These are phyloP conservation scores for Leptodactylus fuscus DNA, from an alignment of 2,113 vertebrate genomes.

Conservation along the genomic window DNA sequence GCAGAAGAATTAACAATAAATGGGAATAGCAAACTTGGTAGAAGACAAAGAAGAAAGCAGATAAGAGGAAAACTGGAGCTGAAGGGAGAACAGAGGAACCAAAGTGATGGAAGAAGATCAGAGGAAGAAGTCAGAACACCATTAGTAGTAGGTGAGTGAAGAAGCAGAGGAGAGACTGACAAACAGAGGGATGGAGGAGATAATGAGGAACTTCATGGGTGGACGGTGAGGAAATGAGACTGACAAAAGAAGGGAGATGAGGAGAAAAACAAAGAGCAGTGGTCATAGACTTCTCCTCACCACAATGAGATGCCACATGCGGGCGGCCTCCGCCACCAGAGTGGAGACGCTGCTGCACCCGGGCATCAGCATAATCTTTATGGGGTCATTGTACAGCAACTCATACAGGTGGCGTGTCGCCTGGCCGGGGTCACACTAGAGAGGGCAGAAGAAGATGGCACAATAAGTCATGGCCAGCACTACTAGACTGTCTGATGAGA, in stretches of 20 bases:
- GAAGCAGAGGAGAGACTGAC: background rate
- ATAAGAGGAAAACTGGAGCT: background rate
- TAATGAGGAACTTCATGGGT: background rate
- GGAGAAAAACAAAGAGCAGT: background rate
- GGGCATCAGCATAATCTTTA: conserved; percentile 95
- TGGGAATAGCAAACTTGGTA: background rate
- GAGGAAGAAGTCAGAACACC: background rate
- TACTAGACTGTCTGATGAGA: background rate
- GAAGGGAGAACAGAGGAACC: background rate
- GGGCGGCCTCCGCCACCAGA: conserved; percentile 89
- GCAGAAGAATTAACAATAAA: background rate
- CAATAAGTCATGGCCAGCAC: background rate
- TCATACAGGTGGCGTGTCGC: conserved; percentile 94
- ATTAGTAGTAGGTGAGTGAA: background rate
- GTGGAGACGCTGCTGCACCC: conserved; percentile 95
- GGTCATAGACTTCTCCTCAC: conserved; percentile 68
- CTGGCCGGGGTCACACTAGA: conserved; percentile 90
- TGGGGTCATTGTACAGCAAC: conserved; percentile 93
- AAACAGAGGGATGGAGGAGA: background rate
- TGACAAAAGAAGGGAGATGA: background rate
- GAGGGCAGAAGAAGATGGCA: background rate
- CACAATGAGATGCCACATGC: conserved; percentile 98
- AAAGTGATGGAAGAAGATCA: background rate
- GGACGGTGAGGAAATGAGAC: background rate
- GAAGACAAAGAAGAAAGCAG: background rate